Evolutionary conservation across 53 echinoderm and acorn worm genomes (phyloP), one percentile per base, ranked within the genome.

Genomic region (Holothuria leucospilota): DNA sequence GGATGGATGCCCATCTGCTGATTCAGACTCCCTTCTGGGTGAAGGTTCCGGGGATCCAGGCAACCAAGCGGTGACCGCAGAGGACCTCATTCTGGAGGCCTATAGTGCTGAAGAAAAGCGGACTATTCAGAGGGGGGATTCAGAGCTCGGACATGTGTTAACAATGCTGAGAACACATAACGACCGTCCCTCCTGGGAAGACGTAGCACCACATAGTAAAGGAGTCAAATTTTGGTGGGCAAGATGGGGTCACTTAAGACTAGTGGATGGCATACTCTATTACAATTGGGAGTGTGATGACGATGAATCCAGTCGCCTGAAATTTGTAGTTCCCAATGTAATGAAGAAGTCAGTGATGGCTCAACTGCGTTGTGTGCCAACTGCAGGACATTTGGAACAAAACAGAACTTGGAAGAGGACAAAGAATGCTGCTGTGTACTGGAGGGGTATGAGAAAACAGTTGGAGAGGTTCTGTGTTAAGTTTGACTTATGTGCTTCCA

Each of bases 361-460:
- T 8, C 77, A 77, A 2, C 61, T 87, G 10, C 87, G 71, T 59
- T 26, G 46, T 81, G 61, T 52, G 5, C 71, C 69, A 56, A 89
- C 84, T 28, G 84, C 71, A 20, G 84, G 89, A n/a, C 84, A 89
- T 60, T 38, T 89, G 15, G 84, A 84, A 8, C 26, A 72, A 38
- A 65, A 69, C 15, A 83, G 84, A 62, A 89, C 73, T 16, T 64
- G 58, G 27, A 34, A 59, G 49, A 61, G 34, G 62, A 28, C 75
- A 52, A 52, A 86, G 51, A 49, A 49, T 20, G 74, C 74, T 23
- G 63, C 63, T 13, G 58, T 85, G 1, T 85, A 72, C 69, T 85
- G 85, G 85, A 71, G 34, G 30, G 71, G 71, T 16, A 72, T 85
- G 71, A 24, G 85, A 2, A 53, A 59, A 59, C 72, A 21, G 71